A percentile compares a stretch with the other conserved stretches of the same genome.
phyloP scores from a whole-genome alignment of 2,888 invertebrate genomes.

The Spodoptera picta region DNA sequence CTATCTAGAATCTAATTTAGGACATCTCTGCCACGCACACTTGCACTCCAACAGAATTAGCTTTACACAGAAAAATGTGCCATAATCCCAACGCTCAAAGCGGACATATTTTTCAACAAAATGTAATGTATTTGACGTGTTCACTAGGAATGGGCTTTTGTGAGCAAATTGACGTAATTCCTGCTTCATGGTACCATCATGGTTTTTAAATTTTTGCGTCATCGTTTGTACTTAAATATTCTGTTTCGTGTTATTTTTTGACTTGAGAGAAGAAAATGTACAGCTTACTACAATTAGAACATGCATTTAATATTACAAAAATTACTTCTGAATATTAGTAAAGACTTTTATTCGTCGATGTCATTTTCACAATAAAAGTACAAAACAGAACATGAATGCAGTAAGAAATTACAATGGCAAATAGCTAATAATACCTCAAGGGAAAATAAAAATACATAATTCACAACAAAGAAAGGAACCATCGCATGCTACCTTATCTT shows the following conservation, averaged over 20 bases:
- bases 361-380: not conserved
- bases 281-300: too few species aligned
- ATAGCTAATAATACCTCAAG: constrained; percentile 40
- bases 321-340: constrained; percentile 2
- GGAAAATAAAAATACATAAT: constrained; percentile 44
- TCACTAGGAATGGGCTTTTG: constrained; percentile 35
- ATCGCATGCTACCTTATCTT: constrained; percentile 44
- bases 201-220: constrained; percentile 1
- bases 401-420: constrained; percentile 30
- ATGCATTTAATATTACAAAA: too few species aligned
- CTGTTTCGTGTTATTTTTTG: not conserved
- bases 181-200: constrained; percentile 8
- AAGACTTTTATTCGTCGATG: not conserved
- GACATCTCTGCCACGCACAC: constrained; percentile 47
- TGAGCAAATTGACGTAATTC: constrained; percentile 31
- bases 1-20: constrained; percentile 67
- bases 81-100: constrained; percentile 24
- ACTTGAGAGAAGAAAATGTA: too few species aligned
- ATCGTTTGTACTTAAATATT: constrained; percentile 3
- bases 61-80: constrained; percentile 35
- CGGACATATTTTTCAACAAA: constrained; percentile 18
- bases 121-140: constrained; percentile 29
- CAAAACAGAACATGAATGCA: constrained; percentile 21
- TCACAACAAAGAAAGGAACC: constrained; percentile 48
- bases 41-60: constrained; percentile 45